phyloP scores from a whole-genome alignment of 2,797 vertebrate genomes.

The Mus caroli region DNA sequence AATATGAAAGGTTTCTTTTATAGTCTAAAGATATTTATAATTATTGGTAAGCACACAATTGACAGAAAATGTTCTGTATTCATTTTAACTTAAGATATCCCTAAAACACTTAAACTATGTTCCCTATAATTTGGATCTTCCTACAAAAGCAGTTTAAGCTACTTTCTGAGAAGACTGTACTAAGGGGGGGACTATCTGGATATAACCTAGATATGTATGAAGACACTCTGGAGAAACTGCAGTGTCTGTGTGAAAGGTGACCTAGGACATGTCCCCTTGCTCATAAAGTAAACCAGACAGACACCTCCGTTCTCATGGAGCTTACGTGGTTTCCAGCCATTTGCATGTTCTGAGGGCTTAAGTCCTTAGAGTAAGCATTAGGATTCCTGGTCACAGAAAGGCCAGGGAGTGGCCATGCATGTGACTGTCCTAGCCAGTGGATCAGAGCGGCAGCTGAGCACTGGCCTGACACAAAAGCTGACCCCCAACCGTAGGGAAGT shows the following conservation, averaged over 20 bases:
- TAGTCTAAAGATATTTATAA: conserved; percentile 74
- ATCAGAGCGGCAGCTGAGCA: not conserved
- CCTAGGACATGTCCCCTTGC: not conserved
- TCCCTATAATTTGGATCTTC: conserved; percentile 69
- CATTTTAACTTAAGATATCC: conserved; percentile 67
- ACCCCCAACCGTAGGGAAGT: not conserved
- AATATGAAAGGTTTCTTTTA: conserved; percentile 68
- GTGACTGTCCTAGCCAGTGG: not conserved
- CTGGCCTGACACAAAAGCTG: not conserved
- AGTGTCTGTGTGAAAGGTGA: not conserved
- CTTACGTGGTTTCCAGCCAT: not conserved
- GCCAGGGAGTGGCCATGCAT: not conserved
- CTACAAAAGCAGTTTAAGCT: conserved; percentile 42
- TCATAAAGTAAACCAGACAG: not conserved
- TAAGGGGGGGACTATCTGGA: not conserved
- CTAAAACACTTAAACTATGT: conserved; percentile 73
- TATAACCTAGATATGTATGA: not conserved
- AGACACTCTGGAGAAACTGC: conserved; percentile 18
- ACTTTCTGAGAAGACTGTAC: not conserved
- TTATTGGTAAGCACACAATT: conserved; percentile 73
- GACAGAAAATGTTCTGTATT: conserved; percentile 71
- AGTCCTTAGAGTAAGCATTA: conserved; percentile 24
- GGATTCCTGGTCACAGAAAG: conserved; percentile 10
- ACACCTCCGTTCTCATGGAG: not conserved
- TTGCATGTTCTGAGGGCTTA: not conserved